Conservation (phyloP, 2,113 vertebrate genomes). For the Corvus cornix region DNA sequence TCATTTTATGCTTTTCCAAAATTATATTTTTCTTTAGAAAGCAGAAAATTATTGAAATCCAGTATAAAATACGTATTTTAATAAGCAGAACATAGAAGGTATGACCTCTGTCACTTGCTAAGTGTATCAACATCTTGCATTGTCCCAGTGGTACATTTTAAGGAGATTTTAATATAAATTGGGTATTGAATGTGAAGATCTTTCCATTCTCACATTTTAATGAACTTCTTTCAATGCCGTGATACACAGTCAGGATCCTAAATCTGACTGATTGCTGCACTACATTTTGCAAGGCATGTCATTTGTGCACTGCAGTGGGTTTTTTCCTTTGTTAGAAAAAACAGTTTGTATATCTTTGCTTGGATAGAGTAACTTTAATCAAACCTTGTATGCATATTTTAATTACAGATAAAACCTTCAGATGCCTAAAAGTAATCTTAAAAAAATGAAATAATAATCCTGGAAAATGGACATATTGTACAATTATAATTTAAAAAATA, state of each 20-base stretch:
- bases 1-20: constrained; percentile 1
- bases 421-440: neutral
- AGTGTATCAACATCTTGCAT: neutral
- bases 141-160: neutral
- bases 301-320: neutral
- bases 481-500: constrained; percentile 53
- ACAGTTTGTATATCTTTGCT: neutral
- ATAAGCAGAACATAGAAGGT: neutral
- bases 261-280: neutral
- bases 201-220: constrained; percentile 18
- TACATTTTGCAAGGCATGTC: neutral
- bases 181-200: neutral
- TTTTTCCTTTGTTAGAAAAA: neutral
- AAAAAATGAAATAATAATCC: neutral
- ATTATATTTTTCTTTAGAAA: constrained; percentile 11
- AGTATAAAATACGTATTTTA: neutral
- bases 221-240: neutral
- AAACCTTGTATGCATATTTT: neutral
- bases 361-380: neutral
- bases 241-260: neutral
- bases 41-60: constrained; percentile 22
- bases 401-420: neutral
- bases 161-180: constrained; percentile 18
- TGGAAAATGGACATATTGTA: constrained; percentile 39
- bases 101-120: neutral